phyloP scores from a whole-genome alignment of 2,888 invertebrate genomes.

The Herminia tarsipennalis region DNA sequence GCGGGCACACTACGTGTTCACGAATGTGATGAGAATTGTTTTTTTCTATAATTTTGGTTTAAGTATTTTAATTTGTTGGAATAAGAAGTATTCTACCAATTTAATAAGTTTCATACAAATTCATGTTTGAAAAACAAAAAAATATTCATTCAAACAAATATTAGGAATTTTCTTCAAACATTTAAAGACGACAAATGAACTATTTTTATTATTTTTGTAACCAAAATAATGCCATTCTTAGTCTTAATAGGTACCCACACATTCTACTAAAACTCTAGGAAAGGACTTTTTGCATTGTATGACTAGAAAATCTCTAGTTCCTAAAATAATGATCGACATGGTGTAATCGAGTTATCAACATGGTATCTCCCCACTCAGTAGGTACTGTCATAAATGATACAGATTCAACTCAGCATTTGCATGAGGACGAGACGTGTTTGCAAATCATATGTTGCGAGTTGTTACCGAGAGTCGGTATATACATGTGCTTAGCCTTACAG shows the following conservation, averaged over 20 bases:
- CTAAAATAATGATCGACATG: not conserved
- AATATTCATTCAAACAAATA: too few species aligned
- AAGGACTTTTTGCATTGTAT: not conserved
- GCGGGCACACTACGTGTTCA: conserved; percentile 26
- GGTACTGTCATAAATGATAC: conserved; percentile 59
- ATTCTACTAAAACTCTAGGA: not conserved
- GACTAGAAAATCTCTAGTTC: not conserved
- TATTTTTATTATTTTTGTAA: too few species aligned
- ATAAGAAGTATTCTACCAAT: too few species aligned
- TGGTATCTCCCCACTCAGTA: conserved; percentile 37
- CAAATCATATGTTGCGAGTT: conserved; percentile 60
- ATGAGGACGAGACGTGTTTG: conserved; percentile 59
- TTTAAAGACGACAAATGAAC: too few species aligned
- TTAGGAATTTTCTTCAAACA: too few species aligned
- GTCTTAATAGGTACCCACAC: too few species aligned
- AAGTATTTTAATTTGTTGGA: too few species aligned
- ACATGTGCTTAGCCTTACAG: conserved; percentile 30
- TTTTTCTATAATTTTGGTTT: not conserved
- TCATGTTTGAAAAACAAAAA: too few species aligned
- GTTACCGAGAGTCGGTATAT: conserved; percentile 41
- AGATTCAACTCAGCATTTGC: conserved; percentile 58
- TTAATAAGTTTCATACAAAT: too few species aligned
- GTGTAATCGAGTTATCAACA: conserved; percentile 10
- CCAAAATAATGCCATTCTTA: too few species aligned
- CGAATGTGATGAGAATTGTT: conserved; percentile 1